These are phyloP conservation scores for Calliphora vomitoria DNA, from an alignment of 2,888 invertebrate genomes.

Conservation along the genomic window DNA sequence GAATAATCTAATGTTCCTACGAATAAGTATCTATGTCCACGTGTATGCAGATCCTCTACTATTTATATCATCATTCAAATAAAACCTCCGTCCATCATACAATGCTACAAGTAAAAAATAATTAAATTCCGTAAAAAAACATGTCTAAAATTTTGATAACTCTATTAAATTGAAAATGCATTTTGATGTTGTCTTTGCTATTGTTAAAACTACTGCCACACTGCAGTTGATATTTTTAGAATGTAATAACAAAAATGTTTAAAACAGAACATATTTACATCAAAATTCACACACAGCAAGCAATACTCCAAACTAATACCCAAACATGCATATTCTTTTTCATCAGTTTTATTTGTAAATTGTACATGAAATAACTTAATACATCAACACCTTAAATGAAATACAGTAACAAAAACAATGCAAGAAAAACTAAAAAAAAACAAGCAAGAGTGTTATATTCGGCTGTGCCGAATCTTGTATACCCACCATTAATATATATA, in stretches of 20 bases:
- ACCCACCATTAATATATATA: too few species aligned
- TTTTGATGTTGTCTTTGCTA: slow-evolving; percentile 46
- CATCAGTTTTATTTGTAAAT: slow-evolving; percentile 5
- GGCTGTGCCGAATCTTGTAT: too few species aligned
- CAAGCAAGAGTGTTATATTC: background rate
- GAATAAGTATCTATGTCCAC: too few species aligned
- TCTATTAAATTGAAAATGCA: slow-evolving; percentile 62
- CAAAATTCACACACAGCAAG: background rate
- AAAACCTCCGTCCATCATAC: background rate
- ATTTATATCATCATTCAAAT: background rate
- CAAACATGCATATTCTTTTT: background rate
- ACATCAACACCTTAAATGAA: slow-evolving; percentile 71
- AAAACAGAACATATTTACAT: slow-evolving; percentile 39
- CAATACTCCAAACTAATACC: background rate
- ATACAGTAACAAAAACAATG: slow-evolving; percentile 18
- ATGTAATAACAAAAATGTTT: slow-evolving; percentile 18
- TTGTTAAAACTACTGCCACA: background rate
- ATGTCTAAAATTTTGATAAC: slow-evolving; percentile 64
- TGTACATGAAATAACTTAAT: slow-evolving; percentile 67
- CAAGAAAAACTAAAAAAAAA: background rate
- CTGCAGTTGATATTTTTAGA: background rate
- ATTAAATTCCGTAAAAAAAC: slow-evolving; percentile 61
- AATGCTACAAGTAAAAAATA: slow-evolving; percentile 33
- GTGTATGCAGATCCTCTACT: background rate
- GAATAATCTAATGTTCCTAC: too few species aligned